Conservation (phyloP, 2,113 vertebrate genomes). For the Tragelaphus scriptus region DNA sequence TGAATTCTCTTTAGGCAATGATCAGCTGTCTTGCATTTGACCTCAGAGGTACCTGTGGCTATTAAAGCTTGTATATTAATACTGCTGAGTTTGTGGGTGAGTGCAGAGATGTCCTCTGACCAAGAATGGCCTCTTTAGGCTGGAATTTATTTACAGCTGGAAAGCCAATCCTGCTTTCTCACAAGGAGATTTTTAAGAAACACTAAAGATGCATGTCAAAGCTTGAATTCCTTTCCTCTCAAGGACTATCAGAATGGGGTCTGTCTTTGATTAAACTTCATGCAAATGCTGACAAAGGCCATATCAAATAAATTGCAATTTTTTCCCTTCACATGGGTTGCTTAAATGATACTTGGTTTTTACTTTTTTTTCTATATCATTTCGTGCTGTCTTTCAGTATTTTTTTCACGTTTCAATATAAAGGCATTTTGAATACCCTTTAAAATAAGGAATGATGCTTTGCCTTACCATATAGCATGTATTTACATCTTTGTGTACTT, state of each 20-base stretch:
- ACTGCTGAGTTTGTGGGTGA: not conserved
- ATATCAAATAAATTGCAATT: not conserved
- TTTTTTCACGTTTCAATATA: not conserved
- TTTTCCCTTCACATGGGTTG: not conserved
- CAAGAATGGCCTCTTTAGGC: not conserved
- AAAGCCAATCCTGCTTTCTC: not conserved
- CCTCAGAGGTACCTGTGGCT: not conserved
- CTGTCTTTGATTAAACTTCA: conserved; percentile 22
- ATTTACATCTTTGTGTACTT: not conserved
- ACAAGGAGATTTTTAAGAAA: not conserved
- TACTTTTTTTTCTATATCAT: not conserved
- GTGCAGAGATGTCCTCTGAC: not conserved
- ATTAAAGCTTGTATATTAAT: not conserved
- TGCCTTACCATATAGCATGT: not conserved
- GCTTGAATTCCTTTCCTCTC: not conserved
- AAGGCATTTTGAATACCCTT: not conserved
- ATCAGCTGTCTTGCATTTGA: not conserved
- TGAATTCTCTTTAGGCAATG: not conserved
- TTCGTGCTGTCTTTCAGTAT: not conserved
- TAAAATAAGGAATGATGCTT: not conserved
- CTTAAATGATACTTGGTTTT: not conserved
- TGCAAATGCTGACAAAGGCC: not conserved
- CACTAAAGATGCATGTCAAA: not conserved
- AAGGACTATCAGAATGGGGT: not conserved
- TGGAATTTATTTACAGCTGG: not conserved